phyloP scores from a whole-genome alignment of 2,888 invertebrate genomes.

The Acleris literana region DNA sequence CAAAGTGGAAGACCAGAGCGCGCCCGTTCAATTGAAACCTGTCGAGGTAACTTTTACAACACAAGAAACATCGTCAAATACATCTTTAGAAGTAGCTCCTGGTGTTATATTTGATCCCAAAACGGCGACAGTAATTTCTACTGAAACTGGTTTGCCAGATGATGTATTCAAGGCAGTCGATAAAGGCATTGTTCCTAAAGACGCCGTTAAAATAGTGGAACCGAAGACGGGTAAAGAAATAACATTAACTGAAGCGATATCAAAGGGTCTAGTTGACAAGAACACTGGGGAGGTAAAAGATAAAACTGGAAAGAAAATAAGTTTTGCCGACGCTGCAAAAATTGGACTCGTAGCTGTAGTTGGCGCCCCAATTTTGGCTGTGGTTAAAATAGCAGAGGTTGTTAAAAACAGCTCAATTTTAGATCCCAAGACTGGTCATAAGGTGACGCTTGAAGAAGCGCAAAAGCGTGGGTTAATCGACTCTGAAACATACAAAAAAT shows the following conservation, averaged over 20 bases:
- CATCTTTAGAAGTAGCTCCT: slow-evolving; percentile 87
- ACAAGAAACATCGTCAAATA: slow-evolving; percentile 33
- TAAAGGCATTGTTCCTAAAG: slow-evolving; percentile 87
- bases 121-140: slow-evolving; percentile 86
- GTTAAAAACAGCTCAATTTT: slow-evolving; percentile 83
- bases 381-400: slow-evolving; percentile 86
- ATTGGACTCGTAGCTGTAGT: slow-evolving; percentile 89
- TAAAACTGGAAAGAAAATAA: slow-evolving; percentile 86
- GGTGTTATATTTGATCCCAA: slow-evolving; percentile 90
- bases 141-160: slow-evolving; percentile 85
- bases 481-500: slow-evolving; percentile 64
- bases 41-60: slow-evolving; percentile 23
- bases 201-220: slow-evolving; percentile 87
- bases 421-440: slow-evolving; percentile 89
- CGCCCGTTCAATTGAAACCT: slow-evolving; percentile 26
- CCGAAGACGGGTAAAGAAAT: slow-evolving; percentile 87
- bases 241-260: slow-evolving; percentile 90
- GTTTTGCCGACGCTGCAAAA: slow-evolving; percentile 89
- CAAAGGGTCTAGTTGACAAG: slow-evolving; percentile 89
- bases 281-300: slow-evolving; percentile 87
- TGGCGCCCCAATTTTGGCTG: slow-evolving; percentile 89
- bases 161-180: slow-evolving; percentile 89
- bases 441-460: slow-evolving; percentile 88
- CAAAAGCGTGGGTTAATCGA: slow-evolving; percentile 86
- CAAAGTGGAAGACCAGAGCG: slow-evolving; percentile 32